Evolutionary conservation across 2,797 vertebrate genomes (phyloP).

Genomic region (Thamnophis elegans): DNA sequence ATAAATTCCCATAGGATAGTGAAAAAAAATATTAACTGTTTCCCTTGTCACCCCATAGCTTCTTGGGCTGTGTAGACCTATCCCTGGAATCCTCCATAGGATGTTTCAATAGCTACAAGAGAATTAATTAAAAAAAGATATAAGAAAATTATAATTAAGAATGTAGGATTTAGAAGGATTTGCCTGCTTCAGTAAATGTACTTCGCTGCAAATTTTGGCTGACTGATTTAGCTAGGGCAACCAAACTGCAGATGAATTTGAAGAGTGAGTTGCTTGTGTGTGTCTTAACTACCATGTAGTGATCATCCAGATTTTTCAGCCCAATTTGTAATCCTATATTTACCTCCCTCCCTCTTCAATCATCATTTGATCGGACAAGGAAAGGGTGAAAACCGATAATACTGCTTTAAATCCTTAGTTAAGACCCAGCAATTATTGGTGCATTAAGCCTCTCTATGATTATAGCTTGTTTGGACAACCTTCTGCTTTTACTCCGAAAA

Average conservation of each 20-base stretch:
- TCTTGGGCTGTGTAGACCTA: background rate
- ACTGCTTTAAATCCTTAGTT: background rate
- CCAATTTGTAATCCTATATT: background rate
- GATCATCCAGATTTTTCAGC: conserved; percentile 2
- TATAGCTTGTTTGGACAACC: background rate
- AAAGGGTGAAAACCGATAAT: background rate
- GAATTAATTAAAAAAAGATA: background rate
- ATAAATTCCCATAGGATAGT: background rate
- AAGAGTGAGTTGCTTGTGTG: background rate
- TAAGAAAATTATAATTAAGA: background rate
- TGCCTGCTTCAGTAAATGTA: background rate
- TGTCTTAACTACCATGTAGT: background rate
- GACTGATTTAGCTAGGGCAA: background rate
- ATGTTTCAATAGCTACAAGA: background rate
- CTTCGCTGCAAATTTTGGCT: background rate
- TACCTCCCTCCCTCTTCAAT: background rate
- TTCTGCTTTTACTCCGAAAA: background rate
- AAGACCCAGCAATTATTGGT: background rate
- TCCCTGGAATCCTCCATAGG: background rate
- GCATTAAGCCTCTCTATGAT: conserved; percentile 7
- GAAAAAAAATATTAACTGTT: background rate
- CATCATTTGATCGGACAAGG: background rate
- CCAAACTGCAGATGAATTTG: background rate
- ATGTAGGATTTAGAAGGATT: background rate
- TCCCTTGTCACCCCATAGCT: background rate